A percentile compares a stretch with the other conserved stretches of the same genome.
Evolutionary conservation across 2,797 vertebrate species (phyloP).

Genomic region (Acanthurus tractus): DNA sequence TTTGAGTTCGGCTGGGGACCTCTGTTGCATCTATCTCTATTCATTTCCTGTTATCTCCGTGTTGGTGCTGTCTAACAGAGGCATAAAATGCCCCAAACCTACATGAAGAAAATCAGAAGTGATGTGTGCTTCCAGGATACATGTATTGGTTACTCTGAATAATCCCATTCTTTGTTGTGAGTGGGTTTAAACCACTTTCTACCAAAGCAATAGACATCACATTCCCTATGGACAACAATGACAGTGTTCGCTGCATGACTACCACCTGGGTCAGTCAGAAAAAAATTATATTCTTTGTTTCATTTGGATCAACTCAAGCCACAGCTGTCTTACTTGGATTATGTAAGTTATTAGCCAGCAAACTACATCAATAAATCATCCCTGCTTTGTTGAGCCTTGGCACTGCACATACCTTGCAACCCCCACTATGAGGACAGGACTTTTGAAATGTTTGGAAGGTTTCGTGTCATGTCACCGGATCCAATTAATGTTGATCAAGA

Average conservation of each 20-base stretch:
- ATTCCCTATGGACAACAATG: background rate
- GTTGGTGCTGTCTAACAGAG: background rate
- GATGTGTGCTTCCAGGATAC: background rate
- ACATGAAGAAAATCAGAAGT: background rate
- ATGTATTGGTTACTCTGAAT: background rate
- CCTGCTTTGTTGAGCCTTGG: background rate
- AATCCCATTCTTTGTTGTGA: background rate
- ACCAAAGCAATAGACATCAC: background rate
- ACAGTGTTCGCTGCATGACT: background rate
- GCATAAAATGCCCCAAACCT: background rate
- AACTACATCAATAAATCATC: background rate
- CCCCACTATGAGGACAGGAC: background rate
- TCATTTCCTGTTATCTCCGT: constrained; percentile 8
- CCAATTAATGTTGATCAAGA: background rate
- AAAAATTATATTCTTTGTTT: background rate
- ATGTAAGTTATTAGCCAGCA: background rate
- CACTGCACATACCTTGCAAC: background rate
- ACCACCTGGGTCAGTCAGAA: background rate
- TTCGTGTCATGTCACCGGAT: background rate
- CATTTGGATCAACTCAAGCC: background rate
- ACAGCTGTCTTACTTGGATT: background rate
- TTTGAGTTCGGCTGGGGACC: background rate
- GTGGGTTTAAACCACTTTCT: background rate
- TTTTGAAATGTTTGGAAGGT: background rate
- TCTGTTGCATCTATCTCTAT: background rate